A percentile compares a stretch with the other conserved stretches of the same genome.
Conservation (phyloP, 2,797 vertebrate species). For the Chromobotia macracanthus region DNA sequence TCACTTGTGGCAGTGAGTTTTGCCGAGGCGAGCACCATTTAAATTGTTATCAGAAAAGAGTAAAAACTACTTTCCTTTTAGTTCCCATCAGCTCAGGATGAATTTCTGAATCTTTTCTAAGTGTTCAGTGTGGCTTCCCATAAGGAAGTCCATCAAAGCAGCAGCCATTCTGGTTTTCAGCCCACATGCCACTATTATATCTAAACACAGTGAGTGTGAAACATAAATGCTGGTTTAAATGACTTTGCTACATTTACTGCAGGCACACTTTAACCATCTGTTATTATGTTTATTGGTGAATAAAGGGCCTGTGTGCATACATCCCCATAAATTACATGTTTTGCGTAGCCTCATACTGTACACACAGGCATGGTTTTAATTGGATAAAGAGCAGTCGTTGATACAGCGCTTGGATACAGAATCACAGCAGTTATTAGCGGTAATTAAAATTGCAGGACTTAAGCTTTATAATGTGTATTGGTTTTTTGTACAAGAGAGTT, state of each 20-base stretch:
- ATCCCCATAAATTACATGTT: conserved; percentile 21
- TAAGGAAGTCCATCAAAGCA: background rate
- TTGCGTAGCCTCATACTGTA: background rate
- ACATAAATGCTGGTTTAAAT: conserved; percentile 34
- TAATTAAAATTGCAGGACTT: background rate
- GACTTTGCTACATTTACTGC: background rate
- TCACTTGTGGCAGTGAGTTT: background rate
- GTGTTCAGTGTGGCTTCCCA: conserved; percentile 2
- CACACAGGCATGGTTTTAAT: conserved; percentile 21
- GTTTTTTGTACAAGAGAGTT: background rate
- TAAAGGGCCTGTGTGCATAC: conserved; percentile 12
- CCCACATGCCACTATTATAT: conserved; percentile 24
- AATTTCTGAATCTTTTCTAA: conserved; percentile 31
- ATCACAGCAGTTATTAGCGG: conserved; percentile 1
- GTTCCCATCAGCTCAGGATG: background rate
- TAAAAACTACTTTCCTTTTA: conserved; percentile 22
- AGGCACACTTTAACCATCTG: conserved; percentile 26
- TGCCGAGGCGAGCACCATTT: background rate
- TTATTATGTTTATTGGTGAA: conserved; percentile 44
- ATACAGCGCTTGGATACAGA: background rate
- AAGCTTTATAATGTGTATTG: background rate
- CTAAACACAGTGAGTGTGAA: conserved; percentile 12
- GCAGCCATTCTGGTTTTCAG: background rate
- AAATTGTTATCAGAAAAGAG: background rate
- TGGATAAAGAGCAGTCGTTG: conserved; percentile 5